Base-by-base conservation (phyloP, 2,797 vertebrate species). In the Brachymystax lenok region DNA sequence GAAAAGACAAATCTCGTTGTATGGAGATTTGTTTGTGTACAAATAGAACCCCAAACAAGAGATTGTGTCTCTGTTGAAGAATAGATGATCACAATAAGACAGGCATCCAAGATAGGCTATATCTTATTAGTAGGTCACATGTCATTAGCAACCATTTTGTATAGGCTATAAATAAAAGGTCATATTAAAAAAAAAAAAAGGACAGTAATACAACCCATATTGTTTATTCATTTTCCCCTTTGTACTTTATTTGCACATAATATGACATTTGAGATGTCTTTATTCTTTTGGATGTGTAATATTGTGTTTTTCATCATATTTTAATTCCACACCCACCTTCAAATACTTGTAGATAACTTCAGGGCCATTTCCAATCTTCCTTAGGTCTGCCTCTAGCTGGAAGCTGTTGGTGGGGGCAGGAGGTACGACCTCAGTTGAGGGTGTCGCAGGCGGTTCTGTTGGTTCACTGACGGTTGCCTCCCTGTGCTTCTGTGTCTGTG, bases 321-420 rank as follows among this genome's bases (percentile, higher is more conserved):
- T 33, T 4, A 6, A 17, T n/a, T 40, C 52, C 52, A 46, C 59
- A 64, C 88, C 73, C 72, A 99, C 98, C 95, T 95, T 96, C 67
- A 99, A 85, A 80, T 99, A 99, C 77, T 87, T 90, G 80, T 98
- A 98, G 75, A 96, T 89, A 17, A 87, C 76, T 85, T 96, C 90
- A 0, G 96, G 95, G 52, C 91, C 92, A 77, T 87, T 88, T 85
- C 95, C 94, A 14, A 99, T 91, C 85, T 94, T 96, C 78, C 97
- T 95, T 76, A 99, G 94, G 87, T 98, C 97, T 16, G 96, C 90
- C 86, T 99, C 98, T 46, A 99, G 94, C 83, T 99, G 97, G 87
- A 99, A 99, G 79, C 96, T 95, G 92, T 92, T 98, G 75, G 91
- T 50, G 76, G 98, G 97, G 68, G 95, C 74, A 35, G 90, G 87